Evolutionary conservation across 2,113 vertebrate species (phyloP), one percentile per base, ranked within the genome.

Genomic region (Nibea albiflora): DNA sequence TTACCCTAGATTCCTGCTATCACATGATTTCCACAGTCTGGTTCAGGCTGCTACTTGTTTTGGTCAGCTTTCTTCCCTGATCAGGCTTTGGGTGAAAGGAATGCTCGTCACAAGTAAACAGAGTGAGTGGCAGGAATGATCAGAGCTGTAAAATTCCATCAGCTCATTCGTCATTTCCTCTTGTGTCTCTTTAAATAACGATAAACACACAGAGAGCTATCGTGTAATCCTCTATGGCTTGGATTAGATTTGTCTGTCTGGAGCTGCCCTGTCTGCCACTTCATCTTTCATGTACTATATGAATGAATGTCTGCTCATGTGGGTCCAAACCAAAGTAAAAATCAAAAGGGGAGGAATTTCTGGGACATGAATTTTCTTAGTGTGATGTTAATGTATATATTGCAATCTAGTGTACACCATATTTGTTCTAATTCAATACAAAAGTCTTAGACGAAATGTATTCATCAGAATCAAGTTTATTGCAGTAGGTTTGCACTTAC

Each of bases 21-120:
- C 70, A 84, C 77, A 78, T 85, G 80, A 80, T 57, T 73, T 80
- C 72, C 39, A 71, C 57, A 77, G 64, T 78, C 72, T 61, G 71
- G 20, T 52, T 72, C 63, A 65, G 65, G 26, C 68, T 74, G 20
- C 63, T 26, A 22, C 39, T 68, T 76, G 65, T 87, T 76, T 69
- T 72, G 46, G 57, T 67, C 62, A 26, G 60, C 14, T 69, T 64
- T 70, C 22, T n/a, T 62, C 11, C 35, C 11, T 57, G 53, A 57
- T 64, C 62, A 57, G 47, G 44, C 31, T 44, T 39, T 74, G 44
- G 11, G 44, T 73, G 7, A 16, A 52, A 62, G 53, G 58, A 67
- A 71, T 56, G 39, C 47, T 26, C 52, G 24, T 24, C 44, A 63
- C 14, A 46, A 61, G 42, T 73, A 61, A 49, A 28, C 16, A 70